Conservation (phyloP, 2,797 vertebrate genomes). For the Paratrypauchen microcephalus region DNA sequence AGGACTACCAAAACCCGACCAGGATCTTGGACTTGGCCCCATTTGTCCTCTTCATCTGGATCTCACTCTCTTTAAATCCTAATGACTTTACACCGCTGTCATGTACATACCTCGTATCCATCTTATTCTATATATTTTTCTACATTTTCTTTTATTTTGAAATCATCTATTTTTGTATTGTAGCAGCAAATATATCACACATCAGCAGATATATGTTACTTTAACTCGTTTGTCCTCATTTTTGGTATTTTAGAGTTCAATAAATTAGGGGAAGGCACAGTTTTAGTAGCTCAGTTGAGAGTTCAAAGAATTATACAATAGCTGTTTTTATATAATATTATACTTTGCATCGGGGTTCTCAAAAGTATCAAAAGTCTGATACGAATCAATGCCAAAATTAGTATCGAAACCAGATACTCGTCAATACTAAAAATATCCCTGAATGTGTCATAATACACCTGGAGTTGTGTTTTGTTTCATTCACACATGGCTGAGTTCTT, state of each 20-base stretch:
- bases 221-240: constrained; percentile 12
- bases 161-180: constrained; percentile 76
- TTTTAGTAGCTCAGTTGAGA: not conserved
- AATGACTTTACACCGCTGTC: constrained; percentile 19
- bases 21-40: not conserved
- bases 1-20: too few relatives aligned
- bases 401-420: too few relatives aligned
- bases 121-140: constrained; percentile 67
- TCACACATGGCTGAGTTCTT: too few relatives aligned
- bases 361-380: too few relatives aligned
- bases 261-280: not conserved
- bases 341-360: too few relatives aligned
- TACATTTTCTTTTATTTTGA: constrained; percentile 60
- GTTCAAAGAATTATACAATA: too few relatives aligned
- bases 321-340: too few relatives aligned
- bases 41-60: not conserved
- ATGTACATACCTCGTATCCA: constrained; percentile 54
- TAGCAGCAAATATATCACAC: constrained; percentile 45
- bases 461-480: too few relatives aligned
- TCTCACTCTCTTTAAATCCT: not conserved
- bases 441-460: too few relatives aligned
- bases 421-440: too few relatives aligned
- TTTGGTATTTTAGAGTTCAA: constrained; percentile 2
- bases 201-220: constrained; percentile 4
- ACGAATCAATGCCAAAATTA: too few relatives aligned